These are phyloP conservation scores for Xenotilapia caudafasciata DNA, from an alignment of 2,113 vertebrate species.

Conservation along the genomic window DNA sequence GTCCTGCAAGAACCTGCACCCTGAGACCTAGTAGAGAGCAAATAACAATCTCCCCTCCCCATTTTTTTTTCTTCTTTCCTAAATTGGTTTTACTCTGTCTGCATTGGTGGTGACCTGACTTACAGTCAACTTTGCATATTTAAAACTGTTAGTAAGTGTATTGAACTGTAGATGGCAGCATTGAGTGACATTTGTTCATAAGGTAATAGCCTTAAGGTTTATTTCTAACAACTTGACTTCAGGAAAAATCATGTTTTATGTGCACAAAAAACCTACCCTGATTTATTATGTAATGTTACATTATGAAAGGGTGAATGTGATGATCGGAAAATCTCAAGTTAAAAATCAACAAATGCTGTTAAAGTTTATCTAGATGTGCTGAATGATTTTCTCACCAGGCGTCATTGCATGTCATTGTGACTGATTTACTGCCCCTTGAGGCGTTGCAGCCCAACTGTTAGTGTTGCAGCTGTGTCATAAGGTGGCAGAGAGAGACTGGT, in stretches of 20 bases:
- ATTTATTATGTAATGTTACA: not conserved
- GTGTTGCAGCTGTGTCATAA: slow-evolving; percentile 15
- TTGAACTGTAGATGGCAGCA: not conserved
- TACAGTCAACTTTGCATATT: not conserved
- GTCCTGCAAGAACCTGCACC: not conserved
- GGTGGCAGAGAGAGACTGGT: not conserved
- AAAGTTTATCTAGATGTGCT: not conserved
- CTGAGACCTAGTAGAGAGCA: not conserved
- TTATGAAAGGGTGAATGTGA: not conserved
- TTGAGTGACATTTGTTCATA: not conserved
- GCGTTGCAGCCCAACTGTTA: not conserved
- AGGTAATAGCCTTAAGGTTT: not conserved
- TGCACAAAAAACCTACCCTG: not conserved
- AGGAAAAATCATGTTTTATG: not conserved
- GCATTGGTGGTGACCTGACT: not conserved
- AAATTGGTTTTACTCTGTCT: not conserved
- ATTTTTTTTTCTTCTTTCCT: not conserved
- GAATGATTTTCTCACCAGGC: not conserved
- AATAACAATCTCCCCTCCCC: not conserved
- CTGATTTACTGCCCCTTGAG: not conserved
- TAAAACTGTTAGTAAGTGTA: not conserved
- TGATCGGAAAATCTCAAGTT: not conserved
- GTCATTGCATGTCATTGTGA: not conserved
- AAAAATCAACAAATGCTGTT: not conserved
- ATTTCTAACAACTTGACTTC: not conserved